Conservation (phyloP, 2,113 vertebrate genomes). For the Eurypyga helias region DNA sequence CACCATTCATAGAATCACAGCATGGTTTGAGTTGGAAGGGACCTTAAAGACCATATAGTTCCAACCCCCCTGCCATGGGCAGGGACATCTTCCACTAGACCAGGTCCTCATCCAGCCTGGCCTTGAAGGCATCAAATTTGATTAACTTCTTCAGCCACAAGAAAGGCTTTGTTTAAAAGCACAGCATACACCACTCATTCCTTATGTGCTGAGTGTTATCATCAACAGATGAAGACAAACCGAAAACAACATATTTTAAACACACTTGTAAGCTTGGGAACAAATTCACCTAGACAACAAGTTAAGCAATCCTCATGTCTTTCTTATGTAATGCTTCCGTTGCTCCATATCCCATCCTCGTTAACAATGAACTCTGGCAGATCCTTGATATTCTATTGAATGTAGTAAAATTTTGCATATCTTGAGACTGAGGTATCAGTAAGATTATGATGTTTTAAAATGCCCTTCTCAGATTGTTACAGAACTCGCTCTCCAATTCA, state of each 20-base stretch:
- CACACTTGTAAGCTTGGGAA: not conserved
- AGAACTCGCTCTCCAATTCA: not conserved
- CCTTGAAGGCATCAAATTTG: no score
- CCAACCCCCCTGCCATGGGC: no score
- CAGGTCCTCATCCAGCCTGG: no score
- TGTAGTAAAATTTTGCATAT: not conserved
- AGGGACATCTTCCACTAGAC: no score
- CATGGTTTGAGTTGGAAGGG: no score
- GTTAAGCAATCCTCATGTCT: not conserved
- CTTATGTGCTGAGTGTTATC: not conserved
- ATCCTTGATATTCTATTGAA: not conserved
- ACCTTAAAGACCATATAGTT: no score
- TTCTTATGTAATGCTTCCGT: not conserved
- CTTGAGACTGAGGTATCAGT: not conserved
- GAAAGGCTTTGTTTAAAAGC: constrained; percentile 4
- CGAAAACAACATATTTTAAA: not conserved
- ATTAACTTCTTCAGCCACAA: not conserved
- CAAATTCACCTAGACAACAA: not conserved
- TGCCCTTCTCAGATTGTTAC: not conserved
- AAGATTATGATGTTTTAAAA: not conserved
- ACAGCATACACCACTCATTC: not conserved
- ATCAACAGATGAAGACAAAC: not conserved
- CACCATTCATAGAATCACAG: not conserved
- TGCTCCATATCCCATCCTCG: not conserved
- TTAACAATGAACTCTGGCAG: not conserved